Percentiles rank a stretch among this genome's conserved stretches.
phyloP scores from a whole-genome alignment of 2,888 invertebrate genomes.

The Ceriagrion tenellum region DNA sequence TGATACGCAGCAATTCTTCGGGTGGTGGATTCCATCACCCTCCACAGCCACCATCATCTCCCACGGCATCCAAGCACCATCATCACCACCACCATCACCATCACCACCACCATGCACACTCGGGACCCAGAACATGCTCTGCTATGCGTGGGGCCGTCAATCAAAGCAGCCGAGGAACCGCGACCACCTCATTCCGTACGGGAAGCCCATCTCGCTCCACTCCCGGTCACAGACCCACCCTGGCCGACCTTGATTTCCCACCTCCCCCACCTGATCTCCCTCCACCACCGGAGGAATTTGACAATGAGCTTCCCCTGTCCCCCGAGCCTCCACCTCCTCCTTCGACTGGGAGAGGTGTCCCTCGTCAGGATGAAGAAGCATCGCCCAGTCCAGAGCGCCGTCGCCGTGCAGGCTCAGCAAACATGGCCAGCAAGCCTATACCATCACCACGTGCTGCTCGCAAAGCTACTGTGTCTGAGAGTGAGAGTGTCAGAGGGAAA shows the following conservation, averaged over 20 bases:
- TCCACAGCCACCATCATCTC: constrained; percentile 74
- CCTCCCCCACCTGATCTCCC: constrained; percentile 90
- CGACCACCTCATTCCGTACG: constrained; percentile 70
- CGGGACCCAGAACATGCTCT: constrained; percentile 67
- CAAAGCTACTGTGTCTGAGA: constrained; percentile 73
- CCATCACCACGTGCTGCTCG: constrained; percentile 74
- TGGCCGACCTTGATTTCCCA: constrained; percentile 92
- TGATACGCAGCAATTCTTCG: constrained; percentile 94
- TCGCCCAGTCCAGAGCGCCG: constrained; percentile 73
- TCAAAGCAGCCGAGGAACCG: constrained; percentile 70
- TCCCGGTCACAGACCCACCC: constrained; percentile 81
- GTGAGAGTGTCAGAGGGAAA: constrained; percentile 72
- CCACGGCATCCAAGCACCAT: constrained; percentile 69
- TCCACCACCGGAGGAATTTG: constrained; percentile 86
- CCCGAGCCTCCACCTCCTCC: constrained; percentile 74
- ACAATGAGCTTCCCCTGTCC: constrained; percentile 73
- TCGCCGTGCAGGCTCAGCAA: constrained; percentile 73
- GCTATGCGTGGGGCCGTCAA: constrained; percentile 68
- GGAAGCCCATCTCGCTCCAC: constrained; percentile 85
- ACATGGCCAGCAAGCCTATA: constrained; percentile 75
- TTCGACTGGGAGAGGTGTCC: constrained; percentile 73
- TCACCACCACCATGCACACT: constrained; percentile 68
- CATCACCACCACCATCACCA: constrained; percentile 71
- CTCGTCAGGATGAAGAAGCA: constrained; percentile 69
- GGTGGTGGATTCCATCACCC: constrained; percentile 82